Evolutionary conservation across 2,888 invertebrate species (phyloP).

Genomic region (Apeira syringaria): DNA sequence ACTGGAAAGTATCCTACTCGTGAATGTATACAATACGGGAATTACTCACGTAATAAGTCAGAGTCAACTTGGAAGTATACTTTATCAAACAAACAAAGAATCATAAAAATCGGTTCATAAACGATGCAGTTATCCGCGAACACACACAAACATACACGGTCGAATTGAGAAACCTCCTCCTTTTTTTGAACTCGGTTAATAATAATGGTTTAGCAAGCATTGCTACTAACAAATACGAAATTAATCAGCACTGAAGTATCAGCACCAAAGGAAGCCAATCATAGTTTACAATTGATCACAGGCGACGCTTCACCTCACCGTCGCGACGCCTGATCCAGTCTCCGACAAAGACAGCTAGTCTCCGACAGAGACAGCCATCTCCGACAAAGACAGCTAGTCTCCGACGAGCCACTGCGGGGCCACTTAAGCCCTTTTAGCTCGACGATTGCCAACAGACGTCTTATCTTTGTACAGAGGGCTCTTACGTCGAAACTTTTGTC

Average conservation of each 20-base stretch:
- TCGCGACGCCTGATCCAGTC: slow-evolving; percentile 24
- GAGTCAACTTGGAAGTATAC: too few species aligned
- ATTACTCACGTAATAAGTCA: too few species aligned
- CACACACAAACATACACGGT: too few species aligned
- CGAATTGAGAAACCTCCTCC: too few species aligned
- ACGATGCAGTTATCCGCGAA: too few species aligned
- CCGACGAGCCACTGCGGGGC: slow-evolving; percentile 26
- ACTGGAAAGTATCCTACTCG: too few species aligned
- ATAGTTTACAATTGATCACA: slow-evolving; percentile 25
- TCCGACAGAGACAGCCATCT: too few species aligned
- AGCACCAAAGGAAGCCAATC: slow-evolving; percentile 7
- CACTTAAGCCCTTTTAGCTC: slow-evolving; percentile 37
- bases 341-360: slow-evolving; percentile 32
- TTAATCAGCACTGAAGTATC: slow-evolving; percentile 11
- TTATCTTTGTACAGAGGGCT: slow-evolving; percentile 41
- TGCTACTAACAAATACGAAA: background rate
- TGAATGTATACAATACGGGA: too few species aligned
- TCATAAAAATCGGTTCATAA: too few species aligned
- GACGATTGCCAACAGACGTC: slow-evolving; percentile 40
- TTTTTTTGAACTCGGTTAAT: too few species aligned
- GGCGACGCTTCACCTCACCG: slow-evolving; percentile 13
- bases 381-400: slow-evolving; percentile 32
- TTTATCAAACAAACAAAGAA: too few species aligned
- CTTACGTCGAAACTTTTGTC: slow-evolving; percentile 47
- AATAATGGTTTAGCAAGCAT: too few species aligned